Evolutionary conservation across 2,797 vertebrate species (phyloP).

Genomic region (Lepus townsendii): DNA sequence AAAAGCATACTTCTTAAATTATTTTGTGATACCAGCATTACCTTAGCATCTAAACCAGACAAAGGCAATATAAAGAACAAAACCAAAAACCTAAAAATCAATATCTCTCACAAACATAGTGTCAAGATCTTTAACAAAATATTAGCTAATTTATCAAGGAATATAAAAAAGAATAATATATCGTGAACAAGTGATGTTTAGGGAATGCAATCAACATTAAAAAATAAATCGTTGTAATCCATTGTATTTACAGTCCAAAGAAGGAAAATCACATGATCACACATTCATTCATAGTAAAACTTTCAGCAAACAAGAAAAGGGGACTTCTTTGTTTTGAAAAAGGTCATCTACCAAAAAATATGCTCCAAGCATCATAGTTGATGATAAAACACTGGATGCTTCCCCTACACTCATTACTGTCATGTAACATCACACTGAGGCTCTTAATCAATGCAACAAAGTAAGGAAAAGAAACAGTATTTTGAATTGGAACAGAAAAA

Average conservation of each 20-base stretch:
- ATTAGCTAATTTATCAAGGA: constrained; percentile 18
- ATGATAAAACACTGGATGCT: constrained; percentile 4
- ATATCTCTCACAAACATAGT: not conserved
- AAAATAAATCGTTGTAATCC: not conserved
- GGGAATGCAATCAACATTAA: constrained; percentile 4
- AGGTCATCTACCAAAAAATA: not conserved
- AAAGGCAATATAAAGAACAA: not conserved
- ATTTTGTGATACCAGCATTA: not conserved
- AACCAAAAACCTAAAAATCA: not conserved
- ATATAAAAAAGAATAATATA: not conserved
- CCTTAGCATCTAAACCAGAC: not conserved
- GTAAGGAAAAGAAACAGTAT: not conserved
- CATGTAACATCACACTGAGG: not conserved
- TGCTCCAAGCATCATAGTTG: not conserved
- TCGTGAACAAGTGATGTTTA: not conserved
- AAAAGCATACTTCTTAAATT: not conserved
- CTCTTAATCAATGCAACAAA: not conserved
- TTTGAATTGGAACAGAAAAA: not conserved
- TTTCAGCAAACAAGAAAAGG: not conserved
- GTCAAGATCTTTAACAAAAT: constrained; percentile 10
- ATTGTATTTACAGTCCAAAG: not conserved
- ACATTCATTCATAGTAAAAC: constrained; percentile 2
- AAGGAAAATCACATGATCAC: constrained; percentile 1
- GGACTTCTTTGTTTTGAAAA: constrained; percentile 8
- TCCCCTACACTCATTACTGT: not conserved